phyloP scores from a whole-genome alignment of 2,797 vertebrate species.

The Arrhamphus sclerolepis region DNA sequence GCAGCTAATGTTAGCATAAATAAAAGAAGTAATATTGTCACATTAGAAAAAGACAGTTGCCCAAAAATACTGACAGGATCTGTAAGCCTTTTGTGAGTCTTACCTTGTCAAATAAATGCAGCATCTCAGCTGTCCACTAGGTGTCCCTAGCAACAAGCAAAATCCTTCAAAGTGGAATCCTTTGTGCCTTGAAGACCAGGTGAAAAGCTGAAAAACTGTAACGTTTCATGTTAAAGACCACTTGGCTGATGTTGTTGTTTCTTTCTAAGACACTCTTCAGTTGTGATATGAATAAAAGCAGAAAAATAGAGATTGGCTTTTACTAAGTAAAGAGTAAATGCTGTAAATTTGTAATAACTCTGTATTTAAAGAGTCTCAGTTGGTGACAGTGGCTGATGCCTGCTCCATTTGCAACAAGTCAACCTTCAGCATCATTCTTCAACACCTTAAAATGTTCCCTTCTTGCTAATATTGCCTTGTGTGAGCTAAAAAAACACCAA shows the following conservation, averaged over 20 bases:
- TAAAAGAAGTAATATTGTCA: no score
- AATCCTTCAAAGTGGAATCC: slow-evolving; percentile 20
- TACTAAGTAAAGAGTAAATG: slow-evolving; percentile 1
- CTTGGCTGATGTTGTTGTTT: slow-evolving; percentile 32
- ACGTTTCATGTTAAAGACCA: slow-evolving; percentile 27
- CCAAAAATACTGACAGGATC: not conserved
- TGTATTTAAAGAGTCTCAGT: slow-evolving; percentile 4
- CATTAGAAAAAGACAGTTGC: no score
- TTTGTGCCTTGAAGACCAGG: slow-evolving; percentile 49
- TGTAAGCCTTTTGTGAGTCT: slow-evolving; percentile 3
- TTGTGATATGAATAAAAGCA: not conserved
- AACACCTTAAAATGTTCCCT: slow-evolving; percentile 41
- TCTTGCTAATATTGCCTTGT: slow-evolving; percentile 27
- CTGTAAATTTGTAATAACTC: slow-evolving; percentile 17
- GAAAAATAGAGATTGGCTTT: not conserved
- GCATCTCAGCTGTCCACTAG: slow-evolving; percentile 57
- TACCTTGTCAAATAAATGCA: no score
- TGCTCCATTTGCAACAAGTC: slow-evolving; percentile 25
- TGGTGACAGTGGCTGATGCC: slow-evolving; percentile 30
- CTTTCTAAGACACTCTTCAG: not conserved
- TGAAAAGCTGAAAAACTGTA: slow-evolving; percentile 25
- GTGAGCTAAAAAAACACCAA: slow-evolving; percentile 55
- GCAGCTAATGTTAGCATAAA: no score
- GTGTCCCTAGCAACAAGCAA: slow-evolving; percentile 71
- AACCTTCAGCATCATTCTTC: slow-evolving; percentile 22